Base-by-base conservation (phyloP, 2,888 invertebrate species). In the Megaustenia siamemsis region DNA sequence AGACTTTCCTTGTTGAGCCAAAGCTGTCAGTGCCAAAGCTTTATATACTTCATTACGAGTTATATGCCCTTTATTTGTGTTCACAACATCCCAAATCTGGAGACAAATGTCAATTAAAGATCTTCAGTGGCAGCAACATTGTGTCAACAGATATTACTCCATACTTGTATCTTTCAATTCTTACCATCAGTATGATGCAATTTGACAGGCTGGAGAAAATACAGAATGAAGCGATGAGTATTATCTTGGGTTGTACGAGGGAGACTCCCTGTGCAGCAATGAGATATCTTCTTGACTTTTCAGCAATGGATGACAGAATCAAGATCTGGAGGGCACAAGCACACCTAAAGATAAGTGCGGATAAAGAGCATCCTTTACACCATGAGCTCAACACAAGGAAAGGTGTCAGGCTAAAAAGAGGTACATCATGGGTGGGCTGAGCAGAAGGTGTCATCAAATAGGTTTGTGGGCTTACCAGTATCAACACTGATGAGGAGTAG, bases 31-130 rank as follows among this genome's bases (percentile, higher is more conserved):
- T 28, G 94, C 94, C 71, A 94, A 88, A 49, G 94, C 93, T 88
- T 94, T 94, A 88, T 94, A 94, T 24, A 94, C 87, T 18, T 94
- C 94, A 90, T 90, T 92, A 77, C 94, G 89, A 28, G 92, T 92
- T 45, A 94, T 87, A 79, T 88, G 90, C 3, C 94, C 94, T 86
- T 92, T 91, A 56, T 92, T 92, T 73, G 88, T 92, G 84, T 94
- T 94, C n/a, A 93, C 92, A 45, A 90, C 86, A 71, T 94, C 93
- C 94, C 94, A 94, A 78, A 94, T 94, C 94, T 94, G 45, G 80
- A 28, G n/a, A 76, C 12, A 24, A 1, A 6, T 18, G 24, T 6
- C 5, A 53, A 32, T 28, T 5, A 4, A 49, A 77, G 28, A 53
- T 38, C 18, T 38, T 38, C 3, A 18, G 15, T 28, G 32, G 12